Evolutionary conservation across 2,797 vertebrate species (phyloP).

Genomic region (Periparus ater): DNA sequence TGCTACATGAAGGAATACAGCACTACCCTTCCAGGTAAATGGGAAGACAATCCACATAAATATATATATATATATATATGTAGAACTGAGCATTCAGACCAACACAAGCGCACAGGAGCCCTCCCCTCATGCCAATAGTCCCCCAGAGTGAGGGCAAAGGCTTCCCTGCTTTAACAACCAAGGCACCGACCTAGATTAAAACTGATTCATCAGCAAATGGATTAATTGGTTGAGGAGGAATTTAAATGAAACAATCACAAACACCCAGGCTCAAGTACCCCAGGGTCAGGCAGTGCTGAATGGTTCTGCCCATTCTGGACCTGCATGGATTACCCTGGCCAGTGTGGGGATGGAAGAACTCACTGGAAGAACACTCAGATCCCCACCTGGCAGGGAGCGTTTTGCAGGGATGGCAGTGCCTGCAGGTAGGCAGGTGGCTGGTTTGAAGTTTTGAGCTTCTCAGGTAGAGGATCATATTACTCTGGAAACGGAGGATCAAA

Average conservation of each 20-base stretch:
- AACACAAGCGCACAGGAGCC: neutral
- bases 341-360: neutral
- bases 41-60: neutral
- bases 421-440: neutral
- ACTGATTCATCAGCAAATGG: neutral
- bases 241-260: neutral
- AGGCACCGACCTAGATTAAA: neutral
- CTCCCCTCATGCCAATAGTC: neutral
- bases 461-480: conserved; percentile 50
- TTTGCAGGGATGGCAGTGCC: neutral
- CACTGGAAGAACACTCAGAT: neutral
- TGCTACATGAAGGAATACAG: accelerated
- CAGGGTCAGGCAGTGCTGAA: neutral
- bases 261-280: neutral
- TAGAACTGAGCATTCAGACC: neutral
- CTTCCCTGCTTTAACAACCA: neutral
- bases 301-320: neutral
- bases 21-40: neutral
- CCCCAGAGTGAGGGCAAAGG: accelerated
- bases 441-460: conserved; percentile 2
- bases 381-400: accelerated
- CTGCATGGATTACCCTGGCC: neutral
- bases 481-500: conserved; percentile 57
- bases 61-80: neutral
- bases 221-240: neutral